Base-by-base conservation (phyloP, 2,113 vertebrate genomes). In the Myotis yumanensis region DNA sequence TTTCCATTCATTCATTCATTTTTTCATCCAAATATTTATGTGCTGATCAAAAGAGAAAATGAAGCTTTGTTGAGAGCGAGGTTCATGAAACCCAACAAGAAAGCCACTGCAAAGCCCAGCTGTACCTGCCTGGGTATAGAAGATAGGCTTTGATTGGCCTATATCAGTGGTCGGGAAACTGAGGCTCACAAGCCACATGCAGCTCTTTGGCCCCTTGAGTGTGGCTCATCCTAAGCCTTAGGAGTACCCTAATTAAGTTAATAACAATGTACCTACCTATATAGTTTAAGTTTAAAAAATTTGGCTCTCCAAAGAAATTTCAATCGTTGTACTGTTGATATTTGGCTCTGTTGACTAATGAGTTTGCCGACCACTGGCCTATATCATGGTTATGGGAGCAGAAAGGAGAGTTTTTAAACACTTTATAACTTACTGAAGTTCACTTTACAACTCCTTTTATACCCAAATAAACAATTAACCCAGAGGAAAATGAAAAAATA, bases 401-500 rank as follows among this genome's bases (percentile, higher is more conserved):
- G 28, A 87, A 72, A 75, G 25, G 23, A 62, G 25, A 62, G 30
- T 62, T 57, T 17, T 22, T 3, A 22, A 57, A 62, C 11, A 62
- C 23, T 62, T 11, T 62, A 9, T 4, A 51, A 15, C 20, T 62
- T 28, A 30, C 3, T 86, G 20, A 97, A 95, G 91, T 93, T 94
- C 87, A 94, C 91, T 96, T 73, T 79, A 69, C 87, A 91, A 85
- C 35, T 83, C 66, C n/a, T 94, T 68, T 48, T n/a, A 90, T 89
- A 82, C 18, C 12, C 73, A 86, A 87, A 66, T 3, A 86, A 94
- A 96, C 89, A 86, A 93, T 87, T 77, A 96, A 40, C 73, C 94
- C 95, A 96, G 71, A 88, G 88, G 64, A 89, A 79, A 96, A 97
- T 91, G 46, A 97, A 95, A 89, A 79, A 96, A 97, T 91, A 51